Conservation (phyloP, 2,113 vertebrate genomes). For the Tautogolabrus adspersus region DNA sequence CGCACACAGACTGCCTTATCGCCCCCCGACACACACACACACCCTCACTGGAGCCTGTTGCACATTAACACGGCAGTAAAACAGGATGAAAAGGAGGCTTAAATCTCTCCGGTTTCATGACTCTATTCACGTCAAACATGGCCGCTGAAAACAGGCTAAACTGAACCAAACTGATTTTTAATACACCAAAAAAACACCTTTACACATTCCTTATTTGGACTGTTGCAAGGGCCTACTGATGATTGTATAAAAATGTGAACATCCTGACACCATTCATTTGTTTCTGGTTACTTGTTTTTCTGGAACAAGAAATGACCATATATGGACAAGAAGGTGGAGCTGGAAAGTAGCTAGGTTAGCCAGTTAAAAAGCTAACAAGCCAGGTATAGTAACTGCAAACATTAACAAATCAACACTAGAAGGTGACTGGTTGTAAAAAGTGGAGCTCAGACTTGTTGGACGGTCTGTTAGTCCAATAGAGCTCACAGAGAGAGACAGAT, state of each 20-base stretch:
- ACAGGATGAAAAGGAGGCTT: constrained; percentile 16
- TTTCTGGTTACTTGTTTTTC: background rate
- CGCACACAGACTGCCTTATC: constrained; percentile 42
- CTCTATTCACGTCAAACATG: background rate
- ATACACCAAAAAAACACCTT: background rate
- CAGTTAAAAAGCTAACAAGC: too few relatives aligned
- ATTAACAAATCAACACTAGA: too few relatives aligned
- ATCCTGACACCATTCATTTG: background rate
- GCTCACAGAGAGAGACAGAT: background rate
- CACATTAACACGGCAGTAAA: constrained; percentile 36
- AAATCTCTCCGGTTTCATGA: constrained; percentile 18
- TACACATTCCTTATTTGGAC: background rate
- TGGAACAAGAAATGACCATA: background rate
- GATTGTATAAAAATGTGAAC: background rate
- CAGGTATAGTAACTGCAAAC: too few relatives aligned
- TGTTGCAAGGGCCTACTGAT: too few relatives aligned
- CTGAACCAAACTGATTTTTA: background rate
- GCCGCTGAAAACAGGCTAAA: background rate
- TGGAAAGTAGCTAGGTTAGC: too few relatives aligned
- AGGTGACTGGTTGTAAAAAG: too few relatives aligned
- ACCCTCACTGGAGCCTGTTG: constrained; percentile 32
- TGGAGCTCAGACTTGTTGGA: too few relatives aligned
- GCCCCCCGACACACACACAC: constrained; percentile 1
- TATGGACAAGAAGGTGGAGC: background rate
- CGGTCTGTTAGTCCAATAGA: too few relatives aligned